phyloP scores from a whole-genome alignment of 2,797 vertebrate species.

The Myotis findleyi region DNA sequence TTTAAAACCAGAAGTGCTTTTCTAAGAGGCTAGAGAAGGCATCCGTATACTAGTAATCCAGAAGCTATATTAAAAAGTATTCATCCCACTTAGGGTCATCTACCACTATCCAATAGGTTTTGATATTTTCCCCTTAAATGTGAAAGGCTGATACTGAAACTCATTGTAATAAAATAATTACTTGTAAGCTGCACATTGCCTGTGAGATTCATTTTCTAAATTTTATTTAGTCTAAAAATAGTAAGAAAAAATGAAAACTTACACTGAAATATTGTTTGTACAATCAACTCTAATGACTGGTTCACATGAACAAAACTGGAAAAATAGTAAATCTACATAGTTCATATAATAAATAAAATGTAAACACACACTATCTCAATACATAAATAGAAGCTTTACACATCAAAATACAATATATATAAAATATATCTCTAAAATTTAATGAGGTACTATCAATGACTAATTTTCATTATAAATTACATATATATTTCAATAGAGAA shows the following conservation, averaged over 20 bases:
- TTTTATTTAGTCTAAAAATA: neutral
- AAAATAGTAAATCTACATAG: constrained; percentile 81
- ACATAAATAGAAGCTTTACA: constrained; percentile 86
- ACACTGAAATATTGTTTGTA: constrained; percentile 68
- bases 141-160: neutral
- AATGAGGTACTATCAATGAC: constrained; percentile 45
- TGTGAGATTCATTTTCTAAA: neutral
- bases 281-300: constrained; percentile 83
- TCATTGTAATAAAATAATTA: neutral
- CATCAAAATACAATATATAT: constrained; percentile 82
- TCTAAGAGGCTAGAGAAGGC: neutral
- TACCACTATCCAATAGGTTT: neutral
- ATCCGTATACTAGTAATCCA: neutral
- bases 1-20: neutral
- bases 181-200: neutral
- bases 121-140: constrained; percentile 31
- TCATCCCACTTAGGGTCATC: neutral
- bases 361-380: constrained; percentile 75
- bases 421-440: constrained; percentile 77
- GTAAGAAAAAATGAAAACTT: constrained; percentile 46
- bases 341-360: constrained; percentile 85
- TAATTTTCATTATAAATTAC: constrained; percentile 61
- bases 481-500: constrained; percentile 67
- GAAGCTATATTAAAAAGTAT: neutral
- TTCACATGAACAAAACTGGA: constrained; percentile 75